Conservation (phyloP, 1,140 invertebrate genomes). For the Drosophila repleta region DNA sequence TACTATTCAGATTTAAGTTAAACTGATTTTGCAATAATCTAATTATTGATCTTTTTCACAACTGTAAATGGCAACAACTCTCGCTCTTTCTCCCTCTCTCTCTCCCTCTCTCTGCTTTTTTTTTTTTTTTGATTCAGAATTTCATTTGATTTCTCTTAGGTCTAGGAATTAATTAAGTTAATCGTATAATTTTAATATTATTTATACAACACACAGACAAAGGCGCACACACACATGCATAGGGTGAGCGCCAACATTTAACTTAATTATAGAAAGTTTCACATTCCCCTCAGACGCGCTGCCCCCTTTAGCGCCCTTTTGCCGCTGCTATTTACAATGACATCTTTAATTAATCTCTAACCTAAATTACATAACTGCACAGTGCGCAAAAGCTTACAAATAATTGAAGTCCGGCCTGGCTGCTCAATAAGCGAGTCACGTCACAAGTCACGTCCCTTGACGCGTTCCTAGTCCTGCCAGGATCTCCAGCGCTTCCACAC, state of each 20-base stretch:
- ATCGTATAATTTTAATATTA: conserved; percentile 25
- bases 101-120: background rate
- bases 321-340: conserved; percentile 67
- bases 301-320: conserved; percentile 3
- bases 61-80: conserved; percentile 57
- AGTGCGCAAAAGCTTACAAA: conserved; percentile 74
- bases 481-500: conserved; percentile 13
- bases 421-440: conserved; percentile 74
- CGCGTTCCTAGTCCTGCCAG: conserved; percentile 10
- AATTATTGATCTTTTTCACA: conserved; percentile 80
- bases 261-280: conserved; percentile 69
- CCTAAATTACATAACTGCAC: conserved; percentile 79
- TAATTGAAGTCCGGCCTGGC: conserved; percentile 67
- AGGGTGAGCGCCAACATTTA: conserved; percentile 53
- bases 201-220: conserved; percentile 49
- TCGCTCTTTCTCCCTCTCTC: background rate
- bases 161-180: conserved; percentile 21
- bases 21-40: conserved; percentile 65
- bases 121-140: conserved; percentile 15
- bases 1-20: conserved; percentile 41
- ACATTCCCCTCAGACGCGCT: conserved; percentile 14
- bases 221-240: conserved; percentile 17
- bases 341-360: conserved; percentile 79
- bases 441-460: conserved; percentile 57
- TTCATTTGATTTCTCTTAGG: conserved; percentile 14